Conservation (phyloP, 2,113 vertebrate genomes). For the Lasiurus borealis region DNA sequence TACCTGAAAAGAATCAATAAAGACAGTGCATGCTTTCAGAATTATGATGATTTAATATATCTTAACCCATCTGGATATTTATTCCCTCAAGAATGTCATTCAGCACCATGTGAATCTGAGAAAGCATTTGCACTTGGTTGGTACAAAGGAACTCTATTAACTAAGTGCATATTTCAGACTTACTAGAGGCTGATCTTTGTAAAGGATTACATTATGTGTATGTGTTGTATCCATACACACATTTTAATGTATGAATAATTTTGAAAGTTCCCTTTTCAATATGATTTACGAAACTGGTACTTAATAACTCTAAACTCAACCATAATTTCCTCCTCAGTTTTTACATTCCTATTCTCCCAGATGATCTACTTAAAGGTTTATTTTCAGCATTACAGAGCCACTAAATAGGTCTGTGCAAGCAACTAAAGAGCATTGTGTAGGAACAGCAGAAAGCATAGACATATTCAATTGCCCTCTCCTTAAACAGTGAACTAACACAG, state of each 20-base stretch:
- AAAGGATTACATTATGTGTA: constrained; percentile 47
- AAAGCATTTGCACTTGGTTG: neutral
- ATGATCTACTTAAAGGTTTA: constrained; percentile 48
- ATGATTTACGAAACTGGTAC: constrained; percentile 48
- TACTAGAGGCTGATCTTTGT: neutral
- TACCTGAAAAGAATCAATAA: neutral
- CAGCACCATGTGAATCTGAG: neutral
- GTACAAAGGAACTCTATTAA: constrained; percentile 16
- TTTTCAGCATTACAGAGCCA: constrained; percentile 36
- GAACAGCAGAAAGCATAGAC: neutral
- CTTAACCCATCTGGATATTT: constrained; percentile 8
- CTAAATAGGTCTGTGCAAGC: neutral
- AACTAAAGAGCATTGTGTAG: constrained; percentile 49
- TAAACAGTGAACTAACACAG: constrained; percentile 37
- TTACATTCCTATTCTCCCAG: constrained; percentile 62
- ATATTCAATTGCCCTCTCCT: constrained; percentile 19
- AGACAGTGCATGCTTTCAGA: neutral
- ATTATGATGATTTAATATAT: neutral
- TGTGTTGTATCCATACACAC: neutral
- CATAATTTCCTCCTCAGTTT: constrained; percentile 43
- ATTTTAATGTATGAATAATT: constrained; percentile 2
- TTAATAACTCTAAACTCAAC: constrained; percentile 22
- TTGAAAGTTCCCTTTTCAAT: constrained; percentile 56
- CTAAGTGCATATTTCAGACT: constrained; percentile 10
- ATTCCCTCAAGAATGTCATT: constrained; percentile 39